Conservation (phyloP, 1,140 invertebrate genomes). For the Callitettix versicolor region DNA sequence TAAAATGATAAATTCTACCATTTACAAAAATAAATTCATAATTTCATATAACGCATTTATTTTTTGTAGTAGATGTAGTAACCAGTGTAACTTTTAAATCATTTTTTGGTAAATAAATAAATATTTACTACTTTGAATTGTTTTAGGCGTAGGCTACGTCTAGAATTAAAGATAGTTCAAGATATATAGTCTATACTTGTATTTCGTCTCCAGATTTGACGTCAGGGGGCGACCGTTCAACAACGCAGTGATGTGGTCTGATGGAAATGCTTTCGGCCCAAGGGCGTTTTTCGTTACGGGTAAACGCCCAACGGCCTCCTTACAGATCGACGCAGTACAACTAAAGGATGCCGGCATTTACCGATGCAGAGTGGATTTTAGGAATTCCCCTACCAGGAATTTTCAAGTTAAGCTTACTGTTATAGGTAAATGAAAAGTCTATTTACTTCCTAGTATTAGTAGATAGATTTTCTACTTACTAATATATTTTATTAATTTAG, state of each 20-base stretch:
- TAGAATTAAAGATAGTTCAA: no score
- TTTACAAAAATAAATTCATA: no score
- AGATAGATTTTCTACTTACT: no score
- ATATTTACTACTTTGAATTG: no score
- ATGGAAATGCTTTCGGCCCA: conserved; percentile 62
- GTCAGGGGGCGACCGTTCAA: conserved; percentile 64
- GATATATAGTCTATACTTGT: no score
- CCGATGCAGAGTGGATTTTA: conserved; percentile 80
- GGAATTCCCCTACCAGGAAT: conserved; percentile 79
- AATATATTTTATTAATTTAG: no score
- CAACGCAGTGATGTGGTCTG: conserved; percentile 67
- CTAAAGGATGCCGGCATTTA: conserved; percentile 74
- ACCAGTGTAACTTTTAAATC: background rate
- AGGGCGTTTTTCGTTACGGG: conserved; percentile 66
- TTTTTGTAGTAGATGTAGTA: no score
- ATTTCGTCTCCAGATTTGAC: conserved; percentile 54
- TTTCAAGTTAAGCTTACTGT: conserved; percentile 82
- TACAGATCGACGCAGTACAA: conserved; percentile 70
- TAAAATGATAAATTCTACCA: no score
- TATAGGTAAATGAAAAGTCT: conserved; percentile 73
- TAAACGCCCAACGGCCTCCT: conserved; percentile 60
- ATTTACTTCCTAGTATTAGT: no score
- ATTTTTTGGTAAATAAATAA: background rate
- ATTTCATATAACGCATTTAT: no score
- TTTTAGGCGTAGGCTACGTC: no score